Base-by-base conservation (phyloP, 2,888 invertebrate genomes). In the Diplazon laetatorius region DNA sequence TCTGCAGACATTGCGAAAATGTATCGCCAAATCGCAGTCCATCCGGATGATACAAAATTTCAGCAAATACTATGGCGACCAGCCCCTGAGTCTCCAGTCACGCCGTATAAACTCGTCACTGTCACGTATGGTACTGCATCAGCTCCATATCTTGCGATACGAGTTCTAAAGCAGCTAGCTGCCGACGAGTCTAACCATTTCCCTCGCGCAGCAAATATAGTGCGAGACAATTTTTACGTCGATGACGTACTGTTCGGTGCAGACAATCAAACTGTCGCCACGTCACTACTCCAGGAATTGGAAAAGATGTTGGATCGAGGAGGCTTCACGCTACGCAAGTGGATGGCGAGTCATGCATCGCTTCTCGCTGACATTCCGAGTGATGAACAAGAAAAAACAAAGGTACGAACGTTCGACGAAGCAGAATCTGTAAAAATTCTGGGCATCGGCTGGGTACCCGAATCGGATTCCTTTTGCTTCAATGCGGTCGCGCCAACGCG, bases 181-280 rank as follows among this genome's bases (percentile, higher is more conserved):
- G 30, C 30, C 30, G 30, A 30, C 30, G 30, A 30, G 30, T 30
- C 4, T 30, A 70, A 46, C 70, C 25, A 2, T 57, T 70, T 20
- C 10, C 50, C 50, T 0, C 9, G 16, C 10, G 72, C 69, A 10
- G 62, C 81, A 0, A 12, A 52, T 16, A 76, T 59, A 8, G 6
- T 85, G 9, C 8, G 25, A 4, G 42, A 75, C 4, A 80, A 86
- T 30, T 78, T 83, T 35, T 86, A 87, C 42, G 82, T 87, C 5
- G 69, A 78, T 20, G 69, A 78, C 25, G 48, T 78, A 0, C 18
- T 65, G 1, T 57, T 65, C 9, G 73, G 78, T 3, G 62, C 74
- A n/a, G 35, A 72, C n/a, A 44, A 72, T 12, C 8, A 30, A 6
- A 4, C 10, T 0, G 8, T 12, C 0, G 65, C 71, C 1, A 14